Evolutionary conservation across 2,797 vertebrate species (phyloP).

Genomic region (Zenarchopterus dispar): DNA sequence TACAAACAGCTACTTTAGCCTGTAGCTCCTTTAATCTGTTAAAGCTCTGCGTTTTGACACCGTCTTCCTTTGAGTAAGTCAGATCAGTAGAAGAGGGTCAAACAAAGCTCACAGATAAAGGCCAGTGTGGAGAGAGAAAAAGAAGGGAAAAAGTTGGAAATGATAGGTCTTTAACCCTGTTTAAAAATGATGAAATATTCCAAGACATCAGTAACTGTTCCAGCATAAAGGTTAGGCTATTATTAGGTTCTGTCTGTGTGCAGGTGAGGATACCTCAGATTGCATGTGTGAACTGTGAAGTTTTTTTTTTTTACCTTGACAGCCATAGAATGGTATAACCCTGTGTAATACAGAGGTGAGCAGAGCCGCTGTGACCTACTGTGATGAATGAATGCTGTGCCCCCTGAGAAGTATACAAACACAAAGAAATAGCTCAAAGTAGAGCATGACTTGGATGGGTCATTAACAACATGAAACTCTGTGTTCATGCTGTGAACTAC

Average conservation of each 20-base stretch:
- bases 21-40: conserved; percentile 58
- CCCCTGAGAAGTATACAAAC: conserved; percentile 54
- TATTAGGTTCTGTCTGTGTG: conserved; percentile 51
- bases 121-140: conserved; percentile 42
- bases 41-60: conserved; percentile 62
- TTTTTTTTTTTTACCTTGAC: conserved; percentile 53
- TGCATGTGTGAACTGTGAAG: conserved; percentile 37
- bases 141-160: conserved; percentile 34
- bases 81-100: conserved; percentile 66
- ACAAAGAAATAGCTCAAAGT: conserved; percentile 57
- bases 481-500: conserved; percentile 38
- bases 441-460: conserved; percentile 65
- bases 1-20: conserved; percentile 46
- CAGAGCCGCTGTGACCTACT: conserved; percentile 52
- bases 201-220: conserved; percentile 67
- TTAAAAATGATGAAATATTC: conserved; percentile 71
- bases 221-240: conserved; percentile 70
- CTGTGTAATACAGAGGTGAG: conserved; percentile 40
- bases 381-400: conserved; percentile 58
- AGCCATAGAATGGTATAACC: conserved; percentile 37
- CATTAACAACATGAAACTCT: conserved; percentile 60
- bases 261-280: conserved; percentile 9
- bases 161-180: conserved; percentile 61
- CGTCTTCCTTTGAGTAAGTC: conserved; percentile 51
- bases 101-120: conserved; percentile 70